Evolutionary conservation across 2,888 invertebrate genomes (phyloP).

Genomic region (Herminia tarsipennalis): DNA sequence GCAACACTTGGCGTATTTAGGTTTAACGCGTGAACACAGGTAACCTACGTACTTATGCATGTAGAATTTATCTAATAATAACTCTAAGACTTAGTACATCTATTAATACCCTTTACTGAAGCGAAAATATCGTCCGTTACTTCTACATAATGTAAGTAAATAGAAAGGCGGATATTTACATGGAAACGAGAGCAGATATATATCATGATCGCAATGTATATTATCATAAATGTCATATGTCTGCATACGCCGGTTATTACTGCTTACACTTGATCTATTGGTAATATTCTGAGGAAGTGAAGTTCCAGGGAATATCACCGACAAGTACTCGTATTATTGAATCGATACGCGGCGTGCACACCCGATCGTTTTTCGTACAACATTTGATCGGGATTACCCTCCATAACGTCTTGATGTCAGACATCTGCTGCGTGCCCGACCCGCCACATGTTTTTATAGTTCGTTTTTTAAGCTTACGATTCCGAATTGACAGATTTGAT

Average conservation of each 20-base stretch:
- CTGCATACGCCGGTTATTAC: constrained; percentile 42
- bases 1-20: constrained; percentile 69
- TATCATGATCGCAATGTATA: constrained; percentile 28
- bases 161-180: constrained; percentile 18
- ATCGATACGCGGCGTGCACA: constrained; percentile 39
- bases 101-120: constrained; percentile 25
- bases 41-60: constrained; percentile 39
- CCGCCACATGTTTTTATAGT: constrained; percentile 69
- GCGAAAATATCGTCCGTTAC: constrained; percentile 16
- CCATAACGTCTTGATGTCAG: constrained; percentile 79
- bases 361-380: constrained; percentile 68
- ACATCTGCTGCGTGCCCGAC: constrained; percentile 70
- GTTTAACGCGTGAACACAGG: constrained; percentile 55
- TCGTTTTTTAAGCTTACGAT: constrained; percentile 65
- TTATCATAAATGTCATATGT: constrained; percentile 21
- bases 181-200: constrained; percentile 16
- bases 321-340: constrained; percentile 31
- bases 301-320: constrained; percentile 42
- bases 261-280: constrained; percentile 54
- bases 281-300: constrained; percentile 43
- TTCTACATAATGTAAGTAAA: constrained; percentile 24
- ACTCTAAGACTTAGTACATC: constrained; percentile 22
- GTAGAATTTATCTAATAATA: constrained; percentile 47
- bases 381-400: constrained; percentile 74
- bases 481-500: constrained; percentile 57